These are phyloP conservation scores for Geococcyx californianus DNA, from an alignment of 2,113 vertebrate genomes.

Conservation along the genomic window DNA sequence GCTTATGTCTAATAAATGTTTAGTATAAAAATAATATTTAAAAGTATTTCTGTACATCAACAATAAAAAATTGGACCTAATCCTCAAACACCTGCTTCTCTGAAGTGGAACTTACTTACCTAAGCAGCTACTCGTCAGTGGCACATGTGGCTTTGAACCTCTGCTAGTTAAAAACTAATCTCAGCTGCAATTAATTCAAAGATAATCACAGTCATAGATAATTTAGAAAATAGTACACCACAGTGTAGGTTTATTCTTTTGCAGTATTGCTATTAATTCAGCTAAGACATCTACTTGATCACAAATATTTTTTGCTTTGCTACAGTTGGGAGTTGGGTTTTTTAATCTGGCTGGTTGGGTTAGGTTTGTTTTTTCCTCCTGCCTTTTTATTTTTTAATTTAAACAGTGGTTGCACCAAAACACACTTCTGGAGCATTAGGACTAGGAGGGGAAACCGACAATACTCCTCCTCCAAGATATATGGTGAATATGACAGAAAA, in stretches of 20 bases:
- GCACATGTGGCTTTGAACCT: neutral
- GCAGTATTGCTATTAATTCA: neutral
- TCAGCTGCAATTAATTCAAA: neutral
- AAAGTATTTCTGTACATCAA: neutral
- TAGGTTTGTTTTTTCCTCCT: neutral
- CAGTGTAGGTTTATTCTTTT: neutral
- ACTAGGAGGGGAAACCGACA: neutral
- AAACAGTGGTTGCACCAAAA: neutral
- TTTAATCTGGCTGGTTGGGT: neutral
- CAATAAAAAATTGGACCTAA: neutral
- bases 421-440: neutral
- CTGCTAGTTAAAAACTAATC: neutral
- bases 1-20: too few relatives aligned
- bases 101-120: neutral
- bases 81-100: neutral
- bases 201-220: neutral
- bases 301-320: neutral
- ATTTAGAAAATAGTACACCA: neutral
- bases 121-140: neutral
- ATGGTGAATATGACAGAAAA: neutral
- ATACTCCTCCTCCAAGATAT: neutral
- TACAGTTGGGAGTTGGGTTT: neutral
- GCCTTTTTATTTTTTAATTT: neutral
- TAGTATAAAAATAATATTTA: too few relatives aligned
- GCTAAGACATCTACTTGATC: neutral